These are phyloP conservation scores for Coelogynopora nodosa DNA, from an alignment of 2,888 invertebrate species.

Conservation along the genomic window DNA sequence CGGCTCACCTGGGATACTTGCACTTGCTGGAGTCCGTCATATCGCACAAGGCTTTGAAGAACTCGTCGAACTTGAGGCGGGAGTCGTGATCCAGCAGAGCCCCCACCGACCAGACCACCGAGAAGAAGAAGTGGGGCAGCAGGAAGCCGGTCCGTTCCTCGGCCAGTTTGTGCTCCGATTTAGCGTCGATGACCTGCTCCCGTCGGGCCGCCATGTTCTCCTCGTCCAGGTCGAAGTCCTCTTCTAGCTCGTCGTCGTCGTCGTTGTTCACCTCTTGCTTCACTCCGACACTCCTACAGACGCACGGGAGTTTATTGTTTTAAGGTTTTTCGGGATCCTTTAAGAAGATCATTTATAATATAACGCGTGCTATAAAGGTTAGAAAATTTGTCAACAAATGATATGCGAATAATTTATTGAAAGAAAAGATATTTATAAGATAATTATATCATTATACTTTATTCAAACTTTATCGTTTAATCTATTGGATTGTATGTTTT, in stretches of 20 bases:
- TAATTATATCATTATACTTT: too few relatives aligned
- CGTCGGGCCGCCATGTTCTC: slow-evolving; percentile 29
- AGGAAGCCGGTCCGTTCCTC: slow-evolving; percentile 59
- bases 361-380: too few relatives aligned
- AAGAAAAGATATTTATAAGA: too few relatives aligned
- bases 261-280: slow-evolving; percentile 52
- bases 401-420: too few relatives aligned
- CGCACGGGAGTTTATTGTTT: too few relatives aligned
- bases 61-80: slow-evolving; percentile 61
- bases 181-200: slow-evolving; percentile 37
- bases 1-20: slow-evolving; percentile 58
- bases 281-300: slow-evolving; percentile 53
- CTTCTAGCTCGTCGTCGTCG: slow-evolving; percentile 56
- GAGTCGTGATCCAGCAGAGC: slow-evolving; percentile 57
- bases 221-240: slow-evolving; percentile 50
- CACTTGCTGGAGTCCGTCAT: slow-evolving; percentile 55
- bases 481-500: too few relatives aligned
- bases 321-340: too few relatives aligned
- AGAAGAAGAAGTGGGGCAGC: slow-evolving; percentile 61
- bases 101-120: slow-evolving; percentile 60
- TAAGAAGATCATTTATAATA: too few relatives aligned
- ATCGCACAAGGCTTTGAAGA: slow-evolving; percentile 67
- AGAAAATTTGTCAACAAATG: slow-evolving; percentile 20
- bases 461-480: too few relatives aligned
- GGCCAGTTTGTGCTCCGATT: slow-evolving; percentile 25